phyloP scores from a whole-genome alignment of 2,797 vertebrate genomes.

The Helostoma temminkii region DNA sequence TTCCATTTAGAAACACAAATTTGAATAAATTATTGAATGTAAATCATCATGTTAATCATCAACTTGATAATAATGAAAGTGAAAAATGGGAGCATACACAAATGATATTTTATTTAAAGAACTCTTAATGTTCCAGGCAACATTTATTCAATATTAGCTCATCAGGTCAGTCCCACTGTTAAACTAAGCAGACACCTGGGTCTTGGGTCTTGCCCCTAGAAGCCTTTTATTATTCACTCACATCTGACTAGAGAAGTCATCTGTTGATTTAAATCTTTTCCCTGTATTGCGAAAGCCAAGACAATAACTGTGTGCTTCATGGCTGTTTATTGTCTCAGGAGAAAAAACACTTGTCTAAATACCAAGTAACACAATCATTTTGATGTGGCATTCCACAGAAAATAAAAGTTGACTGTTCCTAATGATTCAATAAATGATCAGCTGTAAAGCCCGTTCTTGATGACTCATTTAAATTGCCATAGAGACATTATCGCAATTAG shows the following conservation, averaged over 20 bases:
- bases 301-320: slow-evolving; percentile 6
- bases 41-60: too few relatives aligned
- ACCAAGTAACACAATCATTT: slow-evolving; percentile 16
- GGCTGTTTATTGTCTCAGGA: slow-evolving; percentile 16
- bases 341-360: slow-evolving; percentile 26
- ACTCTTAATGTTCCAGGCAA: not conserved
- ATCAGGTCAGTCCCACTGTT: slow-evolving; percentile 2
- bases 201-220: not conserved
- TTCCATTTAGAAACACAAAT: too few relatives aligned
- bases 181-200: not conserved
- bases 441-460: slow-evolving; percentile 52
- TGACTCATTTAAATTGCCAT: slow-evolving; percentile 56
- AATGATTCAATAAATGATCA: slow-evolving; percentile 59
- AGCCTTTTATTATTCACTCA: slow-evolving; percentile 5
- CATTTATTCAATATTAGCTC: not conserved
- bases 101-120: too few relatives aligned
- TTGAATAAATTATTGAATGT: too few relatives aligned
- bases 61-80: too few relatives aligned
- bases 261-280: not conserved
- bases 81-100: too few relatives aligned
- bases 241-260: not conserved
- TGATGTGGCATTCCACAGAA: slow-evolving; percentile 32
- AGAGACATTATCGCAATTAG: slow-evolving; percentile 57
- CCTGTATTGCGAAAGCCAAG: not conserved
- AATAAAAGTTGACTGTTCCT: slow-evolving; percentile 56